Base-by-base conservation (phyloP, 2,888 invertebrate genomes). In the Thymelicus acteon region DNA sequence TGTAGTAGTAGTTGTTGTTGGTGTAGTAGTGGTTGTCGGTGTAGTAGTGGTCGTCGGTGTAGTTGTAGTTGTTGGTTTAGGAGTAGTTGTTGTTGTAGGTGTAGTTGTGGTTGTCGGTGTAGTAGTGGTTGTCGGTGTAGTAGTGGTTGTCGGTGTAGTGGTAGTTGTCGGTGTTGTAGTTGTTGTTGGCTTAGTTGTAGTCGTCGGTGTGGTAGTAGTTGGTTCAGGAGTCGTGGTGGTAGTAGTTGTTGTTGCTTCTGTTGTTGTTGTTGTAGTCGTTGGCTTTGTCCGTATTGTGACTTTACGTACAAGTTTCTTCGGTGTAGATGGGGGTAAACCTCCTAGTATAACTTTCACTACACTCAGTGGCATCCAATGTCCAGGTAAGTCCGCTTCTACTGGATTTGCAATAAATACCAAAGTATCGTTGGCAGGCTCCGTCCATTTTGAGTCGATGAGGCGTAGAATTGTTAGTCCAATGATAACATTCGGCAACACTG, bases 281-380 rank as follows among this genome's bases (percentile, higher is more conserved):
- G 73, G 70, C 62, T 67, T 47, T 24, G 66, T 48, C 1, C 48
- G 61, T 24, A 72, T 64, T n/a, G 67, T 40, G 24, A 62, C 60
- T 13, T 65, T 68, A 7, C 61, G 47, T 24, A 47, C 58, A 60
- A 70, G 58, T 39, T 70, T 73, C 60, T 69, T 68, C n/a, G 61
- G 15, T 61, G 52, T 40, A 12, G 63, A 37, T 12, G 69, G 73
- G 8, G 77, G 74, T 0, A 77, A 74, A 4, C 80, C 79, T 40
- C 76, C 78, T 3, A 85, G 75, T n/a, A 84, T 83, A 0, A 77
- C 74, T 75, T 88, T 90, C 6, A 89, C 72, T 5, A 90, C 78
- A 73, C 88, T 89, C 3, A 83, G 67, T 0, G 89, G 89, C 48
- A 90, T 77, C 88, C 89, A 90, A 66, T 90, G 89, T 0, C 89